Base-by-base conservation (phyloP, 2,797 vertebrate genomes). In the Pantherophis alleghaniensis region DNA sequence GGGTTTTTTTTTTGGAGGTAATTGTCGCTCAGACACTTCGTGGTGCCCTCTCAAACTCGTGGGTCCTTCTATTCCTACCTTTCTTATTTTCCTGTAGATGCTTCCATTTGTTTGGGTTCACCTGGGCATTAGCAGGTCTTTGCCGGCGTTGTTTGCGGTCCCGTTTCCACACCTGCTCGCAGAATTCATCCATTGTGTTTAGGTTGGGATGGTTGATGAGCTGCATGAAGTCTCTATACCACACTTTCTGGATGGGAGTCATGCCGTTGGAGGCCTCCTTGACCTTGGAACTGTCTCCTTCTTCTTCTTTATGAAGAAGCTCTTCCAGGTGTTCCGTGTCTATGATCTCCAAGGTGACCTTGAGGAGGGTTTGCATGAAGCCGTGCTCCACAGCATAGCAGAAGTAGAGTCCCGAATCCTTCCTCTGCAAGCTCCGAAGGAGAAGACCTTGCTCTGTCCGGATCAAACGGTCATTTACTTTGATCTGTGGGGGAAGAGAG, bases 211-310 rank as follows among this genome's bases (percentile, higher is more conserved):
- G 99, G 96, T 99, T 99, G 93, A 99, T 99, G 95, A 99, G 96
- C 94, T 99, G 99, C 98, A 99, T 98, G 97, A 99, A 99, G 98
- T 99, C 99, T 95, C 99, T 98, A 97, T 99, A 99, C 99, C 99
- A 99, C 93, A 99, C 97, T 96, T 98, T 99, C 55, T 99, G 98
- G 96, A 97, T 99, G 7, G 98, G 98, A 0, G 98, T 98, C 97
- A 98, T 98, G 92, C 98, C 98, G 79, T 97, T 97, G 5, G 98
- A 96, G 2, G 98, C 95, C 20, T 98, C 97, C 94, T 98, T 98
- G 94, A 96, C 96, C 89, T 97, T 98, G 66, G 97, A 93, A 91
- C 95, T 96, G 1, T 98, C 96, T 0, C 97, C 94, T 18, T 98
- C 98, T 0, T 98, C 98, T 9, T 98, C 98, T n/a, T 97, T 98